phyloP scores from a whole-genome alignment of 2,797 vertebrate species.

The Cryptoprocta ferox region DNA sequence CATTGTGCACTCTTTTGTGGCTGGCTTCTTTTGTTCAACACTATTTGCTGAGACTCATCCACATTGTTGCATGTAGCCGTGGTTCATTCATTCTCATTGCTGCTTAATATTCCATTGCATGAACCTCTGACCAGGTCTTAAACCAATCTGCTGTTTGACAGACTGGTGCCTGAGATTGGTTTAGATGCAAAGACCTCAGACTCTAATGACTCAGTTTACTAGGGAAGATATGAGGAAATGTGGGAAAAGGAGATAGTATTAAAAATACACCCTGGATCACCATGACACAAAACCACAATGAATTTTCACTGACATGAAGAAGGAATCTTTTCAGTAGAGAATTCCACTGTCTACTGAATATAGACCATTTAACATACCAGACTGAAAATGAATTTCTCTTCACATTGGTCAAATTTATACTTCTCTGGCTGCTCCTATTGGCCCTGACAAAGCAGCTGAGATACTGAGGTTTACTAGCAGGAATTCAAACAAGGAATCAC shows the following conservation, averaged over 20 bases:
- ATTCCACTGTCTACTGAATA: not conserved
- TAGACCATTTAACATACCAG: not conserved
- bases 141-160: not conserved
- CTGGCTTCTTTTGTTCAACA: not conserved
- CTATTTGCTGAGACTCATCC: not conserved
- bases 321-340: not conserved
- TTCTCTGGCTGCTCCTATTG: not conserved
- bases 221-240: not conserved
- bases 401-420: not conserved
- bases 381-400: conserved; percentile 12
- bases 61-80: not conserved
- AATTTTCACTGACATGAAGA: not conserved
- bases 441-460: not conserved
- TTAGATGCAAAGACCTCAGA: not conserved
- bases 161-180: not conserved
- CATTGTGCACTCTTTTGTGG: not conserved
- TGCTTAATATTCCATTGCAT: not conserved
- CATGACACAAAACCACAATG: not conserved
- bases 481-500: not conserved
- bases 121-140: not conserved
- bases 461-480: not conserved
- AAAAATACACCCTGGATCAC: not conserved
- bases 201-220: not conserved
- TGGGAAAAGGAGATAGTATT: not conserved
- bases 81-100: not conserved